Conservation (phyloP, 2,888 invertebrate genomes). For the Hybos culiciformis region DNA sequence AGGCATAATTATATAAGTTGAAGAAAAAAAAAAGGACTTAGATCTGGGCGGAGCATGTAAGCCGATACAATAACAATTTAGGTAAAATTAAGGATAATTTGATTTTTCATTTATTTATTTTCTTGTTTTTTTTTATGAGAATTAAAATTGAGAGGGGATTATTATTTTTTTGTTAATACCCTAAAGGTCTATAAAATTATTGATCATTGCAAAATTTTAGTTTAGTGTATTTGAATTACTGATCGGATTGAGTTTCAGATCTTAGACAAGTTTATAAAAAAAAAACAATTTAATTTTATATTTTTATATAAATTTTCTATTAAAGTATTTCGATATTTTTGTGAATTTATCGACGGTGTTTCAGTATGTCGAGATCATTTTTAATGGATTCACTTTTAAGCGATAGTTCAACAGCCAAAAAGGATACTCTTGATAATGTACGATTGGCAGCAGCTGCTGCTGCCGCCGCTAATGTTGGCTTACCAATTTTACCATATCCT, state of each 20-base stretch:
- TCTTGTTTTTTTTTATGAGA: background rate
- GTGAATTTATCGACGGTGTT: slow-evolving; percentile 20
- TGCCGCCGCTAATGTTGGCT: slow-evolving; percentile 33
- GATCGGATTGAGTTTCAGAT: slow-evolving; percentile 21
- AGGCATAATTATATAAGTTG: no score
- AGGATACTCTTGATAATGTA: slow-evolving; percentile 19
- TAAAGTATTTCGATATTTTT: background rate
- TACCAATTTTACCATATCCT: slow-evolving; percentile 47
- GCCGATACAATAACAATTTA: no score
- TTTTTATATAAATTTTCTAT: background rate
- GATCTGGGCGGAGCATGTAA: background rate
- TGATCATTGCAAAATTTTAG: slow-evolving; percentile 9
- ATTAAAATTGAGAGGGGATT: background rate
- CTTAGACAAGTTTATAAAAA: background rate
- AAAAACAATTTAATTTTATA: background rate
- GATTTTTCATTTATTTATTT: background rate
- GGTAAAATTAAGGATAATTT: no score
- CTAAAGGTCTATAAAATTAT: background rate
- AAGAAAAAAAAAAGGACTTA: background rate
- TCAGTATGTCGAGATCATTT: slow-evolving; percentile 78
- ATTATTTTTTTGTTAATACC: background rate
- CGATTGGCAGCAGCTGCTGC: slow-evolving; percentile 37
- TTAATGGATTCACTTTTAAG: slow-evolving; percentile 66
- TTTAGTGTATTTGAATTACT: slow-evolving; percentile 21
- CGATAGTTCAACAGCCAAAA: slow-evolving; percentile 30